Percentiles rank a stretch among this genome's conserved stretches.
Conservation (phyloP, 1,140 invertebrate genomes). For the Meloidogyne floridensis region DNA sequence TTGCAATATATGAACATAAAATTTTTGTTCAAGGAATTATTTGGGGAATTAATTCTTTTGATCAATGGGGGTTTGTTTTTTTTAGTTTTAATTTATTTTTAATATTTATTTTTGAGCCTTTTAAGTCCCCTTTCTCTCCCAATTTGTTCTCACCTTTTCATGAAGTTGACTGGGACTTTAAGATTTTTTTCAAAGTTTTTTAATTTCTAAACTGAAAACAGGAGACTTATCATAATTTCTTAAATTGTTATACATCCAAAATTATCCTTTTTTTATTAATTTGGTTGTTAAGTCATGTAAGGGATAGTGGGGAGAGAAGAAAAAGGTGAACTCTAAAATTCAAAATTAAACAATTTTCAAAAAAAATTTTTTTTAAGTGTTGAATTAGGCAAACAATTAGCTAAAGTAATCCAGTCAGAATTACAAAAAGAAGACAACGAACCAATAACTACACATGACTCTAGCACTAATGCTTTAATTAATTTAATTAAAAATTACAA, state of each 20-base stretch:
- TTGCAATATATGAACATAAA: conserved; percentile 97
- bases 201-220: no score
- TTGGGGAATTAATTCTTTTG: conserved; percentile 99
- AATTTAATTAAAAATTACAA: conserved; percentile 79
- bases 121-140: no score
- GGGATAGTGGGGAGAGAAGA: no score
- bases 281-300: no score
- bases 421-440: conserved; percentile 73
- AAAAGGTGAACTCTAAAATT: no score
- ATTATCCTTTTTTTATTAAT: no score
- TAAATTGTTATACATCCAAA: no score
- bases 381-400: conserved; percentile 95
- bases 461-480: conserved; percentile 90
- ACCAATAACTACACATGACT: conserved; percentile 76
- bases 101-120: no score
- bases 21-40: conserved; percentile 97
- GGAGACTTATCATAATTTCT: no score
- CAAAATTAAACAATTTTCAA: background rate
- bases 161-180: no score
- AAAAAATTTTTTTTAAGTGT: conserved; percentile 72
- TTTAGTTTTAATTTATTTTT: conserved; percentile 14
- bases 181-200: no score
- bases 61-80: conserved; percentile 90
- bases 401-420: conserved; percentile 93
- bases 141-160: no score